Evolutionary conservation across 23 tunicate genomes (phyloP).

Genomic region (Oikopleura vanhoeffeni): DNA sequence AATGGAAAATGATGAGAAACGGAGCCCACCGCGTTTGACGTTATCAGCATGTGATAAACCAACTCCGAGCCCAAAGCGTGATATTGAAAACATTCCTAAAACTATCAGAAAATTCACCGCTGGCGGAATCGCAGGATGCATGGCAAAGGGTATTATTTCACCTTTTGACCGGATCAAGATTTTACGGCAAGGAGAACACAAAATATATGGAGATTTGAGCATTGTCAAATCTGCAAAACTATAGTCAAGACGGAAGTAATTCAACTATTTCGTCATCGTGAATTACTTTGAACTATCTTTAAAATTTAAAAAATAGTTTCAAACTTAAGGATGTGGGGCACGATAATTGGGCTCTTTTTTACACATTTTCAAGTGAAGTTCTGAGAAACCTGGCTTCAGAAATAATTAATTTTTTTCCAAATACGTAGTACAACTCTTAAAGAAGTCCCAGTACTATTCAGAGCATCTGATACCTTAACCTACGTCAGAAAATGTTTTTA

Average conservation of each 20-base stretch:
- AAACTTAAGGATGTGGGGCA: too few species aligned
- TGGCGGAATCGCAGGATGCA: conserved; percentile 9
- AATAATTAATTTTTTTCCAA: too few species aligned
- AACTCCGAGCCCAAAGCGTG: background rate
- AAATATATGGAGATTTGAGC: background rate
- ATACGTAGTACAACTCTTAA: too few species aligned
- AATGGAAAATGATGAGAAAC: background rate
- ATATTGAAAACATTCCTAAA: background rate
- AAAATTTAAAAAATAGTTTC: too few species aligned
- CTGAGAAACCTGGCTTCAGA: too few species aligned
- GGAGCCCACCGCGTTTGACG: background rate
- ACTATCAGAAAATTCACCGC: background rate
- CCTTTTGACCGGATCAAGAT: conserved; percentile 12
- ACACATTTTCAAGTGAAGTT: too few species aligned
- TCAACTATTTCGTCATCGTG: background rate
- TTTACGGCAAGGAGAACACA: conserved; percentile 6
- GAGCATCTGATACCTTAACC: too few species aligned
- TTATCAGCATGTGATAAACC: background rate
- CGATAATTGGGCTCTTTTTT: too few species aligned
- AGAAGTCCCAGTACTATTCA: too few species aligned
- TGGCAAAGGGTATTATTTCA: background rate
- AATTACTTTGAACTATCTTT: background rate
- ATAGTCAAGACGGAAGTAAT: background rate
- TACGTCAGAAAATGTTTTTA: too few species aligned
- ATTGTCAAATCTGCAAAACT: background rate